A percentile compares a stretch with the other conserved stretches of the same genome.
phyloP scores from a whole-genome alignment of 2,797 vertebrate genomes.

The Gallinago stenura region DNA sequence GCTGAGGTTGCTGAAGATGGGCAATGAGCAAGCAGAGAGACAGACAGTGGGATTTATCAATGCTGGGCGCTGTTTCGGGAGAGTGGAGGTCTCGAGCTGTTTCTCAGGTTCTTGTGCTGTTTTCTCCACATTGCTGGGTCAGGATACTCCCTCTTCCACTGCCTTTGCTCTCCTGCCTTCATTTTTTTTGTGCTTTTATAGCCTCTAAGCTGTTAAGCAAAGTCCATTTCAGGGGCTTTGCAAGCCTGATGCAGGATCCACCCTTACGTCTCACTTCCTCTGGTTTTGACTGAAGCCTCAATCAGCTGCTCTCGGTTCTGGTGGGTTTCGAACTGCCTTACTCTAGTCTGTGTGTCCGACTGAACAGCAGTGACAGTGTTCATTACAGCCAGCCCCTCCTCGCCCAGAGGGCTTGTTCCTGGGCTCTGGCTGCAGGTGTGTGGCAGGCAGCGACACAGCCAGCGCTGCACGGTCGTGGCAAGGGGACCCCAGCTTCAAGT shows the following conservation, averaged over 20 bases:
- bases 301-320: background rate
- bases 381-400: background rate
- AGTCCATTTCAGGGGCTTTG: background rate
- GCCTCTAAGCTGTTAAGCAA: background rate
- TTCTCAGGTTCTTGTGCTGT: background rate
- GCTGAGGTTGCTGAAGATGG: background rate
- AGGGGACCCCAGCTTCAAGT: background rate
- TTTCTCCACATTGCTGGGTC: fast-evolving
- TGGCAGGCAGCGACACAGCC: background rate
- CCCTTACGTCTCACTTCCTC: background rate
- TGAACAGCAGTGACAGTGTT: background rate
- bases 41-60: background rate
- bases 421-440: background rate
- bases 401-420: background rate
- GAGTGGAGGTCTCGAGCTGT: background rate
- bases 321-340: background rate
- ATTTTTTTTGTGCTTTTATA: background rate
- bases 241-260: background rate
- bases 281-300: background rate
- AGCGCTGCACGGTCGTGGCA: fast-evolving
- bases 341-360: fast-evolving
- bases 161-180: background rate
- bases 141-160: background rate
- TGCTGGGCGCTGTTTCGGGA: background rate
- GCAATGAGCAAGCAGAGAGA: background rate